Evolutionary conservation across 2,797 vertebrate species (phyloP).

Genomic region (Alectoris magna): DNA sequence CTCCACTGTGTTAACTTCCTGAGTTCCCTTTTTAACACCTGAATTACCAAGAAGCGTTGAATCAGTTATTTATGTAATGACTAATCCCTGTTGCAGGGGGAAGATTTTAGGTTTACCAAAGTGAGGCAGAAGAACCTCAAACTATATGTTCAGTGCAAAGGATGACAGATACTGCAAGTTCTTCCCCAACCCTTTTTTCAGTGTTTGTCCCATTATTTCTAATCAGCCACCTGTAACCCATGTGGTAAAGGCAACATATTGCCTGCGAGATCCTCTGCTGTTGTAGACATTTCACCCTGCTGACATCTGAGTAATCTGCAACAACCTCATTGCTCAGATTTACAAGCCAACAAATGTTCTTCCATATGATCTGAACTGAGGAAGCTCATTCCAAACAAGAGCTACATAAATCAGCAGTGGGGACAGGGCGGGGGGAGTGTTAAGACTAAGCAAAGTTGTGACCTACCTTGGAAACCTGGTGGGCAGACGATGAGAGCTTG

Average conservation of each 20-base stretch:
- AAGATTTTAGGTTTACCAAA: background rate
- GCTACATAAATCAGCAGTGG: background rate
- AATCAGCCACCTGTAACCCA: background rate
- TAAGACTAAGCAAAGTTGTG: background rate
- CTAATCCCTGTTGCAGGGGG: background rate
- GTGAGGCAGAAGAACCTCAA: background rate
- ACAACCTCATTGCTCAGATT: background rate
- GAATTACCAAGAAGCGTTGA: background rate
- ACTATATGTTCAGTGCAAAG: background rate
- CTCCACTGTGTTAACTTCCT: background rate
- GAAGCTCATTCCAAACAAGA: background rate
- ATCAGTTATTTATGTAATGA: background rate
- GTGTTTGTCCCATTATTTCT: background rate
- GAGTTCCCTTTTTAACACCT: background rate
- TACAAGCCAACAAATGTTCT: background rate
- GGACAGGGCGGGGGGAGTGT: background rate
- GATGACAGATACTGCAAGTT: background rate
- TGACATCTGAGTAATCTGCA: background rate
- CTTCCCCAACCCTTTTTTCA: background rate
- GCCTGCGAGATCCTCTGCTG: background rate
- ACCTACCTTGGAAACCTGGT: conserved; percentile 98
- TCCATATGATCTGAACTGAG: background rate
- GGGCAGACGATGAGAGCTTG: conserved; percentile 99
- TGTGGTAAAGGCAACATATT: background rate
- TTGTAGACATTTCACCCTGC: background rate